A percentile compares a stretch with the other conserved stretches of the same genome.
Evolutionary conservation across 2,888 invertebrate genomes (phyloP).

Genomic region (Odontocolon sp.): DNA sequence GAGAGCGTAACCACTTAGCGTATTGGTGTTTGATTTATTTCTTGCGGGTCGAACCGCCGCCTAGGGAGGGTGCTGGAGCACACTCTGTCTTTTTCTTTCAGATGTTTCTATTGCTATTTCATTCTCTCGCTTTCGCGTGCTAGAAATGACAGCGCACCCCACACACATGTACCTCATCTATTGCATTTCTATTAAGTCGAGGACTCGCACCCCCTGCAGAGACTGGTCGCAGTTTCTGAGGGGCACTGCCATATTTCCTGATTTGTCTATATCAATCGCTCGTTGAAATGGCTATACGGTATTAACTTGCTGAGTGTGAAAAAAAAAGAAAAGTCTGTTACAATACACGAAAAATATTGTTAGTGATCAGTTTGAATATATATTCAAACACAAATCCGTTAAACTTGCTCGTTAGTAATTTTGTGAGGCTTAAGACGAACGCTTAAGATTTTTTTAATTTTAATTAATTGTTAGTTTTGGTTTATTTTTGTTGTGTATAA

Average conservation of each 20-base stretch:
- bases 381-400: too few species aligned
- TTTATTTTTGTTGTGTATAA: too few species aligned
- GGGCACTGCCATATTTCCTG: slow-evolving; percentile 63
- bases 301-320: too few species aligned
- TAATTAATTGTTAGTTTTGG: too few species aligned
- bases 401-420: too few species aligned
- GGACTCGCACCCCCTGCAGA: slow-evolving; percentile 47
- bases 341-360: background rate
- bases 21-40: slow-evolving; percentile 81
- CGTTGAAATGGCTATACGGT: too few species aligned
- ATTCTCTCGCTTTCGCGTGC: slow-evolving; percentile 18
- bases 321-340: background rate
- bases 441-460: too few species aligned
- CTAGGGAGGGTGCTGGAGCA: slow-evolving; percentile 71
- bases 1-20: slow-evolving; percentile 79
- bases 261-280: slow-evolving; percentile 39
- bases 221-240: slow-evolving; percentile 40
- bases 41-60: slow-evolving; percentile 75
- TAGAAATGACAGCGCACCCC: slow-evolving; percentile 12
- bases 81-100: slow-evolving; percentile 6
- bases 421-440: too few species aligned
- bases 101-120: background rate
- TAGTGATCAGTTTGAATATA: too few species aligned
- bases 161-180: slow-evolving; percentile 62
- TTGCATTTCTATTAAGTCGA: slow-evolving; percentile 78